A percentile compares a stretch with the other conserved stretches of the same genome.
phyloP scores from a whole-genome alignment of 2,888 invertebrate genomes.

The Uropetala carovei region DNA sequence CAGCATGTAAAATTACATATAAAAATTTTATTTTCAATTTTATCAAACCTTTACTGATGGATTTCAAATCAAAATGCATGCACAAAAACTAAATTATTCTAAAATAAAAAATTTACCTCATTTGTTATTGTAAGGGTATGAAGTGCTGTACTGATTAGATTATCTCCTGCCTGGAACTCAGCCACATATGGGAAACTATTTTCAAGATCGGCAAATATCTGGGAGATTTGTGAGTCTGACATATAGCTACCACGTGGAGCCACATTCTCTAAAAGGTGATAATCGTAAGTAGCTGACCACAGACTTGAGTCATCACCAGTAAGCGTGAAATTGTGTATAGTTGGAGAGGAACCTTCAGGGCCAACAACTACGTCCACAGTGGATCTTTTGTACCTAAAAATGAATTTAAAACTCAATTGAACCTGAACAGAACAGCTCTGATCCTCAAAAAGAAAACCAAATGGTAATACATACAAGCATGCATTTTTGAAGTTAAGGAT shows the following conservation, averaged over 20 bases:
- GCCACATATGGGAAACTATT: slow-evolving; percentile 82
- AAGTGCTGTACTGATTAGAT: slow-evolving; percentile 81
- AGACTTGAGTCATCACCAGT: slow-evolving; percentile 71
- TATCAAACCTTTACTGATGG: no score
- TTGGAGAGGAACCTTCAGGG: slow-evolving; percentile 49
- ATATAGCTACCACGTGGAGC: slow-evolving; percentile 80
- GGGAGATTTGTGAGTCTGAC: slow-evolving; percentile 81
- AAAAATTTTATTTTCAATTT: no score
- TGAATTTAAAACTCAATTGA: not conserved
- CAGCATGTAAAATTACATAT: no score
- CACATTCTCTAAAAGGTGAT: slow-evolving; percentile 82
- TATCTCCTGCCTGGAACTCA: slow-evolving; percentile 84
- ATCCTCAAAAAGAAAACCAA: no score
- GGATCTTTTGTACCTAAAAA: slow-evolving; percentile 45
- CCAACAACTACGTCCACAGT: slow-evolving; percentile 25
- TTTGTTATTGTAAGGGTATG: slow-evolving; percentile 85
- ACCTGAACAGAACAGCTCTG: no score
- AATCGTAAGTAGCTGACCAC: slow-evolving; percentile 85
- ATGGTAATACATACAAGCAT: no score
- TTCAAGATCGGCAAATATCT: slow-evolving; percentile 82
- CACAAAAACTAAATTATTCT: no score
- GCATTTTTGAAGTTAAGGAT: no score
- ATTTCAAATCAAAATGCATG: no score
- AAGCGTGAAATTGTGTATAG: slow-evolving; percentile 73
- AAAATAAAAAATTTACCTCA: slow-evolving; percentile 77